Evolutionary conservation across 2,113 vertebrate genomes (phyloP).

Genomic region (Eclectus roratus): DNA sequence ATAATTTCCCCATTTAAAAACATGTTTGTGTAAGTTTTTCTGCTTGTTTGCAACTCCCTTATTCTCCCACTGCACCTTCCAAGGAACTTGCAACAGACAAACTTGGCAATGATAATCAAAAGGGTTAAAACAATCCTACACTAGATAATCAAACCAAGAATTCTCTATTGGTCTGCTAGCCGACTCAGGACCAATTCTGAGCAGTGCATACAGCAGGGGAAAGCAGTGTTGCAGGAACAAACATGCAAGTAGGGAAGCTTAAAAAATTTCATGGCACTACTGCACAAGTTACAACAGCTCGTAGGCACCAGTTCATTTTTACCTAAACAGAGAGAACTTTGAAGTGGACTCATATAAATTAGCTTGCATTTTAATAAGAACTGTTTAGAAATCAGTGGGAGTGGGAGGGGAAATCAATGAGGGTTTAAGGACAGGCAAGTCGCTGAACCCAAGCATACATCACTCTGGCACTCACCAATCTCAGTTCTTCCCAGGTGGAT

Average conservation of each 20-base stretch:
- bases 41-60: background rate
- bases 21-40: rapidly evolving
- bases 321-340: background rate
- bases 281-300: background rate
- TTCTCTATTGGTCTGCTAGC: rapidly evolving
- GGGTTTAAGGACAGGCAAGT: background rate
- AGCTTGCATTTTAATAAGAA: background rate
- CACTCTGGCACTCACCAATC: background rate
- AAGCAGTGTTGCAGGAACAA: background rate
- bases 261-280: background rate
- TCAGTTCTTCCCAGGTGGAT: background rate
- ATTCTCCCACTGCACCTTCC: background rate
- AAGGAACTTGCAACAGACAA: background rate
- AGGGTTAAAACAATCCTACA: background rate
- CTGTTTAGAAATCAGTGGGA: background rate
- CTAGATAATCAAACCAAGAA: background rate
- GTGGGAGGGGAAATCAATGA: background rate
- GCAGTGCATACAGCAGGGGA: background rate
- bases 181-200: background rate
- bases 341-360: background rate
- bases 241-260: background rate
- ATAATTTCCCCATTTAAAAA: background rate
- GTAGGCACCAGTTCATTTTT: background rate
- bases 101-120: background rate
- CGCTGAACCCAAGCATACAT: background rate